phyloP scores from a whole-genome alignment of 1,140 invertebrate species.

The Heliconius nattereri region DNA sequence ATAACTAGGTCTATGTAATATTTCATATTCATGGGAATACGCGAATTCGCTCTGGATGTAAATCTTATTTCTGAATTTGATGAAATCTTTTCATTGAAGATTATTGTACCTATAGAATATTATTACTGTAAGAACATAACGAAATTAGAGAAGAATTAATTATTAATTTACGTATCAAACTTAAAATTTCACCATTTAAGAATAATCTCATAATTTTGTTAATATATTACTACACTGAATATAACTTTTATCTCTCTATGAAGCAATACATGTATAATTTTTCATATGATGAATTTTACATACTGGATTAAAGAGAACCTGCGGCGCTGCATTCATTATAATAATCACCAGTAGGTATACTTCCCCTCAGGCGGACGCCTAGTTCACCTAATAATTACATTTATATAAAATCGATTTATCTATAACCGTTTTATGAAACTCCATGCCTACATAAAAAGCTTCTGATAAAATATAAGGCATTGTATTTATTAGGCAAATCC shows the following conservation, averaged over 20 bases:
- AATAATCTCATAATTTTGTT: too few relatives aligned
- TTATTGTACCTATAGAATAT: too few relatives aligned
- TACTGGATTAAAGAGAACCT: background rate
- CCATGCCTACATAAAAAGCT: background rate
- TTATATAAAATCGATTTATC: background rate
- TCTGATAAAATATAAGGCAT: background rate
- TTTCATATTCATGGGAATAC: slow-evolving; percentile 21
- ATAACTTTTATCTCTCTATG: too few relatives aligned
- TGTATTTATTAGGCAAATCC: background rate
- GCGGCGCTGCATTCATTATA: background rate
- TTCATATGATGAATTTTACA: background rate
- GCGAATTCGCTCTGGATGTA: background rate
- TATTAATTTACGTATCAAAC: too few relatives aligned
- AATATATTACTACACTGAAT: too few relatives aligned
- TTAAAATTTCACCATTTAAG: too few relatives aligned
- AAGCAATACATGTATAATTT: background rate
- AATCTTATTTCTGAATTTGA: too few relatives aligned
- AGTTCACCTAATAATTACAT: background rate
- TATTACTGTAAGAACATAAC: too few relatives aligned
- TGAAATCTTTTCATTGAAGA: too few relatives aligned
- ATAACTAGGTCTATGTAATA: slow-evolving; percentile 13
- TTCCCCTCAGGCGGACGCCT: background rate
- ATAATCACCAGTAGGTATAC: background rate
- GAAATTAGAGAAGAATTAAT: too few relatives aligned
- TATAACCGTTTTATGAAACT: background rate